These are phyloP conservation scores for Desmodus rotundus DNA, from an alignment of 2,113 vertebrate species.

Conservation along the genomic window DNA sequence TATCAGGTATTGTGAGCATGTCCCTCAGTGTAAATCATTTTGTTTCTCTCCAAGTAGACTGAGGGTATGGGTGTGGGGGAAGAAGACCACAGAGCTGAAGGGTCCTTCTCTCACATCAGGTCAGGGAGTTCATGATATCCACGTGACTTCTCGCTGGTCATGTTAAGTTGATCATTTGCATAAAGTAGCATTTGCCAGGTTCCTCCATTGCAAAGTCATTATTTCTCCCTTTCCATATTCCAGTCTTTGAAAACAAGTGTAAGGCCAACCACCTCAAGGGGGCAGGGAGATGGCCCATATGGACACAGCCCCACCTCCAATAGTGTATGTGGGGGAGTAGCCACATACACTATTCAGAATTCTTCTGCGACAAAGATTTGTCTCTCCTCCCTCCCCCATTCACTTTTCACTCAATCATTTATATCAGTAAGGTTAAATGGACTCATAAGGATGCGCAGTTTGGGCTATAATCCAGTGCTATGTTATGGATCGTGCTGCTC, in stretches of 20 bases:
- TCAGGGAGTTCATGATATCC: accelerated
- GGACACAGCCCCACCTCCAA: neutral
- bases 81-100: neutral
- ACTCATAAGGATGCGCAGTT: neutral
- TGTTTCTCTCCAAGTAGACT: neutral
- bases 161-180: too few relatives aligned
- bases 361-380: neutral
- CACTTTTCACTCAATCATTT: neutral
- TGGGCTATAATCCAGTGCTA: neutral
- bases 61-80: neutral
- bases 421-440: accelerated
- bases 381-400: neutral
- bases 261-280: neutral
- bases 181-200: neutral
- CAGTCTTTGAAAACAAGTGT: neutral
- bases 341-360: accelerated
- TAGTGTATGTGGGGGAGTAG: accelerated
- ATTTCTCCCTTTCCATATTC: neutral
- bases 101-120: neutral
- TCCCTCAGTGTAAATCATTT: neutral
- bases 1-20: neutral
- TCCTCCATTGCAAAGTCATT: neutral
- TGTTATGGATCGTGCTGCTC: accelerated
- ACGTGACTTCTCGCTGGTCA: neutral
- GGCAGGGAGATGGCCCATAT: accelerated